Base-by-base conservation (phyloP, 1,140 invertebrate species). In the Liolophura sinensis region DNA sequence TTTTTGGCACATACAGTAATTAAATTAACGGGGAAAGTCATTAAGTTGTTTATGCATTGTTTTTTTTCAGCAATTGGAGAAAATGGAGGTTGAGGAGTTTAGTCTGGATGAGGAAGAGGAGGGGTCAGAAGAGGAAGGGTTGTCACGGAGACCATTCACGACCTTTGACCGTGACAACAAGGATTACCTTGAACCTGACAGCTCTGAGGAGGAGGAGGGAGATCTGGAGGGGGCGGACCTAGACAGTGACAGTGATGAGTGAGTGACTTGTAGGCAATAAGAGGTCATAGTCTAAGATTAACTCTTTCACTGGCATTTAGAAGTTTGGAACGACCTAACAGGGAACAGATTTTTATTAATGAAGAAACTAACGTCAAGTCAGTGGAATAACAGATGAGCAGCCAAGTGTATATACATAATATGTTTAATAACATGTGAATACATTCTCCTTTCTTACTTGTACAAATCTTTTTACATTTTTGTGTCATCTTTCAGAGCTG, bases 41-140 rank as follows among this genome's bases (percentile, higher is more conserved):
- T 27, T 58, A 27, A 20, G 7, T 52, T 18, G 14, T 58, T n/a
- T 12, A n/a, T 20, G 22, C n/a, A 60, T 15, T 22, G 14, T 6
- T 20, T 62, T 60, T 31, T 59, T 59, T 3, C 55, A 77, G 73
- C 68, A 74, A 68, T 61, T 80, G 18, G 69, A 72, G 62, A 67
- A 67, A 48, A 73, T 82, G 22, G 76, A 82, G 31, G 71, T 73
- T 54, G 78, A 72, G 20, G 73, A 79, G 50, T 50, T 72, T 24
- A 72, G 69, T 54, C 51, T 54, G 51, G 51, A 54, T 54, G 51
- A 54, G 20, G 70, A 72, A 9, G 67, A 72, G 7, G 71, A 75
- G 16, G 52, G 55, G 0, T 60, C 40, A 70, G 90, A 90, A 68
- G 67, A 87, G 4, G 77, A 76, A 51, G 70, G 65, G 1, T 50